phyloP scores from a whole-genome alignment of 1,140 invertebrate species.

The Zaprionus vittiger region DNA sequence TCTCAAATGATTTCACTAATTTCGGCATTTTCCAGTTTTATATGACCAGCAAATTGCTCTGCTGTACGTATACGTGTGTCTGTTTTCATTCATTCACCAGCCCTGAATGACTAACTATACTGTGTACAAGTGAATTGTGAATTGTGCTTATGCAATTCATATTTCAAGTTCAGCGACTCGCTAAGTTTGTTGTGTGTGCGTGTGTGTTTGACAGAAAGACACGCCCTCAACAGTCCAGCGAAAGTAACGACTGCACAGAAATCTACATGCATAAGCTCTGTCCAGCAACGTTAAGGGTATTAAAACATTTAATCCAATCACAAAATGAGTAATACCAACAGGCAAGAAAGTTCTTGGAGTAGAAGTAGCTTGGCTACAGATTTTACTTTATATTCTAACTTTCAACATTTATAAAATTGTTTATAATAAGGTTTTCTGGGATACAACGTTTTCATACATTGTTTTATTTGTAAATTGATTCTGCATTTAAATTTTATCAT shows the following conservation, averaged over 20 bases:
- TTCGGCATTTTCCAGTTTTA: constrained; percentile 33
- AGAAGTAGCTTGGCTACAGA: not conserved
- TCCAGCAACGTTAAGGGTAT: not conserved
- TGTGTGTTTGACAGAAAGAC: constrained; percentile 7
- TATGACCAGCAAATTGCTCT: constrained; percentile 14
- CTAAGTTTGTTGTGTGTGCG: not conserved
- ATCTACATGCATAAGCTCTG: constrained; percentile 1
- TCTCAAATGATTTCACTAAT: constrained; percentile 56
- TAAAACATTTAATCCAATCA: constrained; percentile 27
- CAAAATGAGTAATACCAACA: not conserved
- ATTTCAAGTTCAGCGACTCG: constrained; percentile 43
- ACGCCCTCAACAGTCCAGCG: constrained; percentile 27
- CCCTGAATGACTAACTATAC: constrained; percentile 24
- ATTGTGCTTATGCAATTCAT: constrained; percentile 42
- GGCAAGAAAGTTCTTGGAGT: not conserved
- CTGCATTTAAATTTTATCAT: too few species aligned
- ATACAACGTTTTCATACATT: not conserved
- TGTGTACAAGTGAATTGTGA: constrained; percentile 15
- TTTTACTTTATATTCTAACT: too few species aligned
- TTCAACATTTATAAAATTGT: too few species aligned
- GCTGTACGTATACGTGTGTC: not conserved
- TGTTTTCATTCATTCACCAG: constrained; percentile 31
- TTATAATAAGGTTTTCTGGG: not conserved
- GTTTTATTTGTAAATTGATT: not conserved
- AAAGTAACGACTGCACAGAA: constrained; percentile 4